phyloP scores from a whole-genome alignment of 2,888 invertebrate genomes.

The Lutraria lutraria region DNA sequence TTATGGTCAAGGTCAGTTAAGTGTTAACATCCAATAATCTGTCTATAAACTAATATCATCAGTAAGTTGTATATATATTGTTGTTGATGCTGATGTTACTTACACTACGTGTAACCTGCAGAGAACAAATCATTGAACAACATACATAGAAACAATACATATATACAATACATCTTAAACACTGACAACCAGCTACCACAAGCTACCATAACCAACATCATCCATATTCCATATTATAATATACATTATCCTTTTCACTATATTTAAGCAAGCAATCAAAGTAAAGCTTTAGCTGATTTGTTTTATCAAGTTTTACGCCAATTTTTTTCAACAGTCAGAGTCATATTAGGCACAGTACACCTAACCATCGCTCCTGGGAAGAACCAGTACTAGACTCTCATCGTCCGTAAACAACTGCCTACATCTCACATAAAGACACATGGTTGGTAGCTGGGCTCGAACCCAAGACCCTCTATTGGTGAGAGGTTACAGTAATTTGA shows the following conservation, averaged over 20 bases:
- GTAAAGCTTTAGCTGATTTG: too few relatives aligned
- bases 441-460: too few relatives aligned
- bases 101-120: slow-evolving; percentile 29
- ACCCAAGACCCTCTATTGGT: too few relatives aligned
- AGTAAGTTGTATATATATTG: neutral
- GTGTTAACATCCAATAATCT: slow-evolving; percentile 1
- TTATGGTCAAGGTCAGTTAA: slow-evolving; percentile 6
- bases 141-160: neutral
- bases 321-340: too few relatives aligned
- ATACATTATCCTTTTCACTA: neutral
- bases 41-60: neutral
- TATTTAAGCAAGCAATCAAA: neutral
- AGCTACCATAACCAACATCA: neutral
- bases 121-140: slow-evolving; percentile 12
- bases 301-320: too few relatives aligned
- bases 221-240: neutral
- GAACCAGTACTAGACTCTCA: too few relatives aligned
- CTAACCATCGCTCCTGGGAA: too few relatives aligned
- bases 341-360: too few relatives aligned
- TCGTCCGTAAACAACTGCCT: too few relatives aligned
- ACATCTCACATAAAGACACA: too few relatives aligned
- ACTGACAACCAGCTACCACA: neutral
- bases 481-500: too few relatives aligned
- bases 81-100: slow-evolving; percentile 20
- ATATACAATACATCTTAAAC: neutral